These are phyloP conservation scores for Bubo scandiacus DNA, from an alignment of 2,113 vertebrate genomes.

Conservation along the genomic window DNA sequence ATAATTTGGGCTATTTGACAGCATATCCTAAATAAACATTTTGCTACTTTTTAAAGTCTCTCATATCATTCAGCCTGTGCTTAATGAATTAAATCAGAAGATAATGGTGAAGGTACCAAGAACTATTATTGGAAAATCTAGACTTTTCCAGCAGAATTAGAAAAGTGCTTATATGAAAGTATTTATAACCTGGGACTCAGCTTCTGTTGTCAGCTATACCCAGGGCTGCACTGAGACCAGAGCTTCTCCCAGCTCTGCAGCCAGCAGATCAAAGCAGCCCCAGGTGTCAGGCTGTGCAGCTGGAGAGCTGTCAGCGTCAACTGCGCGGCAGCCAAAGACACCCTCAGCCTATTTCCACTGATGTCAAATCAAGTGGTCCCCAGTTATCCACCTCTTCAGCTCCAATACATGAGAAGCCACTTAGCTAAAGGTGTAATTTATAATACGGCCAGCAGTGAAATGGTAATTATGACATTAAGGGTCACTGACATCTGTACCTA, in stretches of 20 bases:
- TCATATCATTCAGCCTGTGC: background rate
- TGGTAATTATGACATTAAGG: background rate
- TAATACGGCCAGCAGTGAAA: background rate
- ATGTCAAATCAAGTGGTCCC: background rate
- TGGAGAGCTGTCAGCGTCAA: rapidly evolving
- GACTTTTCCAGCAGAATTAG: background rate
- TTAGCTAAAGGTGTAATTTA: background rate
- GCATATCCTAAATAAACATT: background rate
- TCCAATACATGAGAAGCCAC: background rate
- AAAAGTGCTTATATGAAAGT: background rate
- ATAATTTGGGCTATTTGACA: background rate
- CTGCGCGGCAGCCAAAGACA: background rate
- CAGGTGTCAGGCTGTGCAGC: background rate
- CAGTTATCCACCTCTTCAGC: background rate
- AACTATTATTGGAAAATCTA: background rate
- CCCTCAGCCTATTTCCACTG: background rate
- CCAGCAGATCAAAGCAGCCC: background rate
- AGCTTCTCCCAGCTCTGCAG: background rate
- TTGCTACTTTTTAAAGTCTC: background rate
- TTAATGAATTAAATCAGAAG: background rate
- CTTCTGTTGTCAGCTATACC: background rate
- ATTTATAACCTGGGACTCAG: background rate
- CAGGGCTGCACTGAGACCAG: background rate
- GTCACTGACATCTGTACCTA: background rate
- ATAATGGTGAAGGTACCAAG: background rate